Evolutionary conservation across 2,888 invertebrate species (phyloP).

Genomic region (Lycia hirtaria): DNA sequence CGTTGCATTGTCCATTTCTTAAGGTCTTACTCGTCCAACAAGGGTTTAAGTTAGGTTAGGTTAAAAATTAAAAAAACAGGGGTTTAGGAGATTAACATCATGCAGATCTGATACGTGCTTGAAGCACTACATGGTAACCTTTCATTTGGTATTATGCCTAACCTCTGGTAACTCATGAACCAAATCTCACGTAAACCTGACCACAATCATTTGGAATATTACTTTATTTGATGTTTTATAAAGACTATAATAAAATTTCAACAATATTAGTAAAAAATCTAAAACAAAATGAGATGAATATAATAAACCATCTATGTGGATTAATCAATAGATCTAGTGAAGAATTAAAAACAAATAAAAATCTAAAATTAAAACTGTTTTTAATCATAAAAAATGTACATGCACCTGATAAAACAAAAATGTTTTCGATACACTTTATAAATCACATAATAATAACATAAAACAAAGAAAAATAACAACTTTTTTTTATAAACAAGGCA

Average conservation of each 20-base stretch:
- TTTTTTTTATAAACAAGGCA: conserved; percentile 29
- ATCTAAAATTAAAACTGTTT: conserved; percentile 14
- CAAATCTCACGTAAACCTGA: no score
- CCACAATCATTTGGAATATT: not conserved
- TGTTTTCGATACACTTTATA: conserved; percentile 31
- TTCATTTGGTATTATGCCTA: no score
- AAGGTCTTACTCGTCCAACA: no score
- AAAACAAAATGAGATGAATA: not conserved
- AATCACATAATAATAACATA: conserved; percentile 25
- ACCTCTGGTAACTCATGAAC: no score
- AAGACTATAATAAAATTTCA: conserved; percentile 11
- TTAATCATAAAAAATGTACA: conserved; percentile 19
- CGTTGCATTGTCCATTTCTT: no score
- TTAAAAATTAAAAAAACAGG: no score
- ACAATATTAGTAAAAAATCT: conserved; percentile 1
- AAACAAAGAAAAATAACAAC: conserved; percentile 41
- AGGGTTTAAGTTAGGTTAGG: no score
- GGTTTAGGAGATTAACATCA: no score
- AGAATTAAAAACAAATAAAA: conserved; percentile 5
- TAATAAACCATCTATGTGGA: no score
- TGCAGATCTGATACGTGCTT: no score
- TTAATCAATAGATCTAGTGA: not conserved
- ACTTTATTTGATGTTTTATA: not conserved
- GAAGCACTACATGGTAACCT: no score
- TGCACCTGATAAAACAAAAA: conserved; percentile 15